Percentiles rank a stretch among this genome's conserved stretches.
phyloP scores from a whole-genome alignment of 2,113 vertebrate genomes.

The Tautogolabrus adspersus region DNA sequence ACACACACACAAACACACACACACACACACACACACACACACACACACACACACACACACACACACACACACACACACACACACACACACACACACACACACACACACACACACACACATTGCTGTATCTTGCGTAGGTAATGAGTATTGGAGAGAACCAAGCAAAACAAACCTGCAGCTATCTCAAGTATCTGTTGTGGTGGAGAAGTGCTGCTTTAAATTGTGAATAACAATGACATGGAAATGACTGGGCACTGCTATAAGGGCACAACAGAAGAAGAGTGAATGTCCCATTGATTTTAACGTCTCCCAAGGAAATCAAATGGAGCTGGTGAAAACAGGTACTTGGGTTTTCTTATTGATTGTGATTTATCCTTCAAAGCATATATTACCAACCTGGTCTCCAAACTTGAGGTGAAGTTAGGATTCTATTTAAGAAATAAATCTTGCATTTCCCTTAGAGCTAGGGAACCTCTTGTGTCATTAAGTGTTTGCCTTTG shows the following conservation, averaged over 20 bases:
- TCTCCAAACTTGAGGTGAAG: too few species aligned
- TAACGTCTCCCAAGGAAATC: too few species aligned
- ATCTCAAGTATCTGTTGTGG: conserved; percentile 6
- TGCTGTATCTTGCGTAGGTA: conserved; percentile 45
- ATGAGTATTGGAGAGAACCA: conserved; percentile 45
- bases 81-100: not conserved
- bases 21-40: not conserved
- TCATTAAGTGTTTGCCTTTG: too few species aligned
- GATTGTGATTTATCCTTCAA: too few species aligned
- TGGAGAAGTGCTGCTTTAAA: conserved; percentile 13
- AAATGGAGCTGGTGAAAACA: too few species aligned
- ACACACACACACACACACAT: not conserved
- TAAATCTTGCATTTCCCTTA: too few species aligned
- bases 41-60: not conserved
- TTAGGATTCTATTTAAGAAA: too few species aligned
- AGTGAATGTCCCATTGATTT: not conserved
- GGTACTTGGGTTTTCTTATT: too few species aligned
- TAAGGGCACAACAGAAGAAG: not conserved
- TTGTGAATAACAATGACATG: conserved; percentile 26
- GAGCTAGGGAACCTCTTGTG: too few species aligned
- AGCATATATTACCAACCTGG: too few species aligned
- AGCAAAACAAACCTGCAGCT: conserved; percentile 20
- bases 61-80: conserved; percentile 1
- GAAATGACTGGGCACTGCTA: not conserved
- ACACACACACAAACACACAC: not conserved